Evolutionary conservation across 2,113 vertebrate genomes (phyloP).

Genomic region (Chionis minor): DNA sequence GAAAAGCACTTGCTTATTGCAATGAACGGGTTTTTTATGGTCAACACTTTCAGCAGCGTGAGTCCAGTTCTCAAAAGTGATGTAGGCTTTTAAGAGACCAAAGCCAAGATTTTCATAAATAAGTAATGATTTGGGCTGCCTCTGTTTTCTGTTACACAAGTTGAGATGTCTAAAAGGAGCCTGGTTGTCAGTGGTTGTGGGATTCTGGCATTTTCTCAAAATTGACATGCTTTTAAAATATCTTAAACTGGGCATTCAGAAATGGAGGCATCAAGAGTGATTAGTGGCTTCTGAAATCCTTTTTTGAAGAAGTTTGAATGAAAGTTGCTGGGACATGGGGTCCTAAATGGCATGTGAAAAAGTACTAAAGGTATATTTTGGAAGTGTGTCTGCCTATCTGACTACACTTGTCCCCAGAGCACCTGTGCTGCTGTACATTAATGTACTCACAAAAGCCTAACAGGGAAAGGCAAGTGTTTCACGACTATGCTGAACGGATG

Average conservation of each 20-base stretch:
- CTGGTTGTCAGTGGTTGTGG: constrained; percentile 23
- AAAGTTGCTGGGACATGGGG: background rate
- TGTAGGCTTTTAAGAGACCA: constrained; percentile 56
- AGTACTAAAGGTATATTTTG: constrained; percentile 18
- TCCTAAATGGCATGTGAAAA: background rate
- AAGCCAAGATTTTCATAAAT: constrained; percentile 56
- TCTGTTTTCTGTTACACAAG: constrained; percentile 49
- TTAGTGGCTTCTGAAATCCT: constrained; percentile 9
- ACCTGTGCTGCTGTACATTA: background rate
- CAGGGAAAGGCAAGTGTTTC: background rate
- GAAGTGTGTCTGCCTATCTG: background rate
- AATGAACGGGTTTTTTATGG: constrained; percentile 18
- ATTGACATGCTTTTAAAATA: constrained; percentile 49
- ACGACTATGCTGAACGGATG: background rate
- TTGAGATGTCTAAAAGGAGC: constrained; percentile 16
- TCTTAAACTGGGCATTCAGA: constrained; percentile 13
- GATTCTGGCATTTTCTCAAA: constrained; percentile 48
- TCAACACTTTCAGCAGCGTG: background rate
- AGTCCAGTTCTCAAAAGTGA: constrained; percentile 56
- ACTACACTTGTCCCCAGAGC: background rate
- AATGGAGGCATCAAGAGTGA: constrained; percentile 9
- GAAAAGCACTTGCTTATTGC: background rate
- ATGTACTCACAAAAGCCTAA: background rate
- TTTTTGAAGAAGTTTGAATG: constrained; percentile 18
- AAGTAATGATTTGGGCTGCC: constrained; percentile 50